These are phyloP conservation scores for Amblyraja radiata DNA, from an alignment of 2,797 vertebrate genomes.

Conservation along the genomic window DNA sequence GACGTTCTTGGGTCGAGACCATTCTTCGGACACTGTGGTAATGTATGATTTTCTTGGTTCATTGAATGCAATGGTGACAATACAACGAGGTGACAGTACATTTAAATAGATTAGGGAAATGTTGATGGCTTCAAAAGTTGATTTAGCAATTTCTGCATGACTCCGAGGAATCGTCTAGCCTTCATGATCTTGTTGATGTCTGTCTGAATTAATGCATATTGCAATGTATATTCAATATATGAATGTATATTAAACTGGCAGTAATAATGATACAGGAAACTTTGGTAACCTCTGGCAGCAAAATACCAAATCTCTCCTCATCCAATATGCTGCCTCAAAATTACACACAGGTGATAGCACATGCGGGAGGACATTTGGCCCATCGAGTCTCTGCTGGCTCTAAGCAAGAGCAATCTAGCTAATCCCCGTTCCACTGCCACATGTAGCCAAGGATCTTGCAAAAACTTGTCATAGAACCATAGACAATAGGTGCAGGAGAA, in stretches of 20 bases:
- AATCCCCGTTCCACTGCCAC: too few species aligned
- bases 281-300: not conserved
- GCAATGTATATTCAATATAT: not conserved
- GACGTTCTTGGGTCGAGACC: too few species aligned
- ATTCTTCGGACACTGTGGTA: not conserved
- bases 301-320: not conserved
- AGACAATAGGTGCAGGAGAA: too few species aligned
- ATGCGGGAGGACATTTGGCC: too few species aligned
- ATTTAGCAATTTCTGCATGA: not conserved
- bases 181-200: not conserved
- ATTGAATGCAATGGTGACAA: not conserved
- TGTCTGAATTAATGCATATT: not conserved
- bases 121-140: not conserved
- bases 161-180: not conserved
- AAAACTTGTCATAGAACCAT: too few species aligned
- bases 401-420: too few species aligned
- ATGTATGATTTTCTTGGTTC: not conserved
- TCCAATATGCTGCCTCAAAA: not conserved
- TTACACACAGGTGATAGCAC: too few species aligned
- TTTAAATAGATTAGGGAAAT: not conserved
- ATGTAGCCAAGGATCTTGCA: not conserved
- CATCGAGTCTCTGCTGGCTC: too few species aligned
- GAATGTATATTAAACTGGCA: not conserved
- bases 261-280: not conserved
- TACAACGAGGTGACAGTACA: not conserved